Percentiles rank a stretch among this genome's conserved stretches.
These are phyloP conservation scores for Antrozous pallidus DNA, from an alignment of 2,797 vertebrate genomes.

Conservation along the genomic window DNA sequence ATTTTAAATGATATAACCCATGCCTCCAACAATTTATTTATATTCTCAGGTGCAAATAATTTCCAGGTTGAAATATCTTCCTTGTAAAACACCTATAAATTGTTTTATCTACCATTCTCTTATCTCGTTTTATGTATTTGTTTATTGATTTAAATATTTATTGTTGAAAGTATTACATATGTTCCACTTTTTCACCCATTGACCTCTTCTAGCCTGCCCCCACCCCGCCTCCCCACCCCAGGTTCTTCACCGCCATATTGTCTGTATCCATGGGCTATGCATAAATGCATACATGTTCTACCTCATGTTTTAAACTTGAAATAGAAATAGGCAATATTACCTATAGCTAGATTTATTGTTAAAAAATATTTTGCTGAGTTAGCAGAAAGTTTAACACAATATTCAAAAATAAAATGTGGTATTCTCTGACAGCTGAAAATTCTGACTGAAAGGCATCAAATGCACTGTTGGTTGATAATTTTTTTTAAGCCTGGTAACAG, in stretches of 20 bases:
- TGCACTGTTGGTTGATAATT: neutral
- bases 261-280: too few species aligned
- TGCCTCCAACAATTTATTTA: neutral
- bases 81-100: neutral
- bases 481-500: neutral
- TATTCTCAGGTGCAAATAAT: neutral
- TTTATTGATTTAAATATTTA: too few species aligned
- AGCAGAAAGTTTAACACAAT: neutral
- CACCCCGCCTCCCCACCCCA: too few species aligned
- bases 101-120: neutral
- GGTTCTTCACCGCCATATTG: too few species aligned
- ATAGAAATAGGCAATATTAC: neutral
- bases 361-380: neutral
- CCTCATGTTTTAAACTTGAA: neutral
- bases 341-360: neutral
- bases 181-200: too few species aligned
- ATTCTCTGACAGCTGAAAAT: neutral
- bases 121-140: neutral
- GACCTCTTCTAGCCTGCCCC: too few species aligned
- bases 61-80: neutral
- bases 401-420: neutral
- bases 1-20: neutral
- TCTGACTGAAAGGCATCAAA: conserved; percentile 6
- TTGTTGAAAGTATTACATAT: too few species aligned
- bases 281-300: neutral